Conservation (phyloP, 2,797 vertebrate genomes). For the Lithobates pipiens region DNA sequence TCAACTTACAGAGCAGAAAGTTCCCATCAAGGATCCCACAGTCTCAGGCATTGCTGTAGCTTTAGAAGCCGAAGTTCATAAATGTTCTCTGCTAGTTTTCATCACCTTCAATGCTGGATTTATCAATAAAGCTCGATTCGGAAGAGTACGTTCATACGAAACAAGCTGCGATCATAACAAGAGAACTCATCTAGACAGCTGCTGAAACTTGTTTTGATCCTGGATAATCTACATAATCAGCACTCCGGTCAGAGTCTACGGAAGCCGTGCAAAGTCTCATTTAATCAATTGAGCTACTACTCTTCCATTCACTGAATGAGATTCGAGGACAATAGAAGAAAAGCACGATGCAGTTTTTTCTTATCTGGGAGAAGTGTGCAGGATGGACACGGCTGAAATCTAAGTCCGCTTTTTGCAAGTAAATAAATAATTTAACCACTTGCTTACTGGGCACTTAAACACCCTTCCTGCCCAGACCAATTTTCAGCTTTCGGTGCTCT, state of each 20-base stretch:
- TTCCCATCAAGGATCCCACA: constrained; percentile 37
- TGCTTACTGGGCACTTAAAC: no score
- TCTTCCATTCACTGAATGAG: background rate
- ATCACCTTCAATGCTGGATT: background rate
- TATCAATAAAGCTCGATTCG: background rate
- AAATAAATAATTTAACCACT: no score
- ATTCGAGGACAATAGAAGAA: background rate
- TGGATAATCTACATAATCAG: background rate
- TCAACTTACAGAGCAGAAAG: constrained; percentile 66
- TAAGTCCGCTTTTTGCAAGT: no score
- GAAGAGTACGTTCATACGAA: background rate
- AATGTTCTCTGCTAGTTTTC: background rate
- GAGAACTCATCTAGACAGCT: constrained; percentile 50
- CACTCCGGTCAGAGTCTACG: constrained; percentile 55
- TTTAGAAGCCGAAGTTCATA: constrained; percentile 1
- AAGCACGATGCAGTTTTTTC: background rate
- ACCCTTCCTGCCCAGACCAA: no score
- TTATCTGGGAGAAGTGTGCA: no score
- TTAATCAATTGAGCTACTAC: background rate
- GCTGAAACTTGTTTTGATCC: constrained; percentile 1
- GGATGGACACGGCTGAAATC: no score
- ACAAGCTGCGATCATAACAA: background rate
- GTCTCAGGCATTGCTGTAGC: background rate
- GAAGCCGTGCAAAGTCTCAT: constrained; percentile 58
- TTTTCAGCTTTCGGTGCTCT: no score